Evolutionary conservation across 2,797 vertebrate species (phyloP), one percentile per base, ranked within the genome.

Genomic region (Stomatorhinus walkeri): DNA sequence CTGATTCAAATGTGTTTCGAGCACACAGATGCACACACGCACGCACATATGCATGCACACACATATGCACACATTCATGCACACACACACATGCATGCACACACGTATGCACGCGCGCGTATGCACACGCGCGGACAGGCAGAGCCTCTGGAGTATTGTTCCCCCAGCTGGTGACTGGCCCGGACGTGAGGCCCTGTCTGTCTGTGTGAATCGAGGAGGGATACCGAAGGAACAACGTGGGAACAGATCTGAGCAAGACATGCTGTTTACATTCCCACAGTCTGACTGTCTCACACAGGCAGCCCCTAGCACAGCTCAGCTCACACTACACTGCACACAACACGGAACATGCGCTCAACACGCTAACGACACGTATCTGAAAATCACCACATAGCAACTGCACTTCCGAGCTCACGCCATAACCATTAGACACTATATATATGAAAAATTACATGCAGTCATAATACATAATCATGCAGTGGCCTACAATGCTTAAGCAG

Each of bases 221-320:
- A 64, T 64, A 12, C 59, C 3, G 2, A 64, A 22, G 59, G 59
- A 64, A 8, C 59, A 0, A 64, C 59, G 59, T 64, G 56, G 90
- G 92, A 93, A 86, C 61, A 93, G 90, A 61, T 91, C 89, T 90
- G 90, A 92, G 85, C 90, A 64, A 83, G 89, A 24, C 49, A 59
- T 68, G 9, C 40, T 93, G 91, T 90, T 7, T 90, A 93, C 89
- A 85, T 91, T 89, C 3, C 2, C 87, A 0, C 1, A 49, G 43
- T 85, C 46, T 51, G 48, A 22, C 43, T 24, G 12, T 85, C n/a
- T 51, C 9, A 85, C 43, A 64, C 59, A 10, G 59, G 9, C 59
- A 28, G 59, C 59, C 59, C 59, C 22, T 28, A 28, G 22, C 59
- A 64, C 59, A 64, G 56, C 56, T 22, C n/a, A 59, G 56, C 56